These are phyloP conservation scores for Nerophis ophidion DNA, from an alignment of 2,113 vertebrate genomes.

Conservation along the genomic window DNA sequence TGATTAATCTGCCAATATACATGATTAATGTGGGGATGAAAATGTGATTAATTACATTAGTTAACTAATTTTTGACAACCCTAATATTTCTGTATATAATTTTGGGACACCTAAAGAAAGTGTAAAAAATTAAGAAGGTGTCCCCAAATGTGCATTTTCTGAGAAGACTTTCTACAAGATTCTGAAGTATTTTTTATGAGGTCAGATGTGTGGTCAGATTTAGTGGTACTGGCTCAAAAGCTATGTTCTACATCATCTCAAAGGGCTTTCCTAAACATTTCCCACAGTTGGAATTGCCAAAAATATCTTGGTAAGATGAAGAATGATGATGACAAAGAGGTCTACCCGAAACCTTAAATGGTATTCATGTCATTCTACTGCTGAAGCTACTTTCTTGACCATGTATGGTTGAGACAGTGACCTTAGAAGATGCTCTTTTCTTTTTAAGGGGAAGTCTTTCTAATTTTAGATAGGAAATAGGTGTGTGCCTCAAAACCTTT, in stretches of 20 bases:
- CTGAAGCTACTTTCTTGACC: slow-evolving; percentile 15
- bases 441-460: slow-evolving; percentile 13
- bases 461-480: slow-evolving; percentile 35
- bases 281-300: not conserved
- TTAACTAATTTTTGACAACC: too few relatives aligned
- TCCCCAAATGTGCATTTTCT: not conserved
- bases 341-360: too few relatives aligned
- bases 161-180: not conserved
- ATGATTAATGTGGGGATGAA: too few relatives aligned
- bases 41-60: too few relatives aligned
- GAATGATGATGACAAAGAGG: too few relatives aligned
- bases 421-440: slow-evolving; percentile 10
- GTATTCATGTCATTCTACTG: slow-evolving; percentile 1
- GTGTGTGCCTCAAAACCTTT: slow-evolving; percentile 12
- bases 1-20: too few relatives aligned
- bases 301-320: too few relatives aligned
- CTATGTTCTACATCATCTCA: not conserved
- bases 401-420: slow-evolving; percentile 15
- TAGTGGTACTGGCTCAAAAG: not conserved
- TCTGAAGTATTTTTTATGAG: not conserved
- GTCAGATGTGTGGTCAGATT: not conserved
- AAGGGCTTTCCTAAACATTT: not conserved
- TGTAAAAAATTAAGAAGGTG: not conserved
- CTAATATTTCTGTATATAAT: too few relatives aligned
- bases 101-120: not conserved